These are phyloP conservation scores for Parasteatoda lunata DNA, from an alignment of 2,888 invertebrate genomes.

Conservation along the genomic window DNA sequence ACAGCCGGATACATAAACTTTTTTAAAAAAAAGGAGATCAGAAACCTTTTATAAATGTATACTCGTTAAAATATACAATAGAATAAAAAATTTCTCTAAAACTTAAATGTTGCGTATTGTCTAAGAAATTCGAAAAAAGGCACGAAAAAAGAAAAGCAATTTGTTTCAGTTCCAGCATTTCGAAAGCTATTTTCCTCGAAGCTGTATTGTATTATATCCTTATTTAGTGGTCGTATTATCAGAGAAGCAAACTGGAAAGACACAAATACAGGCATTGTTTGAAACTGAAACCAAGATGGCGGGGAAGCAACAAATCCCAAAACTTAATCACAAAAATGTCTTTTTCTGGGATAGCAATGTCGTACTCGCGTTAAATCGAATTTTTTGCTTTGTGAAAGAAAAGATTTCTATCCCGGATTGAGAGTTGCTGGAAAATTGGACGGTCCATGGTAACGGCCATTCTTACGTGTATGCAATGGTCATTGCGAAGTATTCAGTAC, in stretches of 20 bases:
- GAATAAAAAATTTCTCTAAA: no score
- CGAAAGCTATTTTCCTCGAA: neutral
- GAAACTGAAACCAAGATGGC: neutral
- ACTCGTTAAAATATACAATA: no score
- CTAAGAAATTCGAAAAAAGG: no score
- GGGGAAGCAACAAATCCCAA: neutral
- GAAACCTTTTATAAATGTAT: no score
- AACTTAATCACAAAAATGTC: conserved; percentile 63
- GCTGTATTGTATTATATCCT: conserved; percentile 1
- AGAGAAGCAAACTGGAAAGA: neutral
- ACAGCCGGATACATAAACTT: no score
- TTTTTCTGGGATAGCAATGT: conserved; percentile 39
- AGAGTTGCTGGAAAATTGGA: conserved; percentile 53
- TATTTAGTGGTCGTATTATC: neutral
- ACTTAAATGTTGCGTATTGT: no score
- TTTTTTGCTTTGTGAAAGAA: neutral
- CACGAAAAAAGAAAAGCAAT: no score
- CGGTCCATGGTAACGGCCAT: conserved; percentile 41
- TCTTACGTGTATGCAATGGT: conserved; percentile 43
- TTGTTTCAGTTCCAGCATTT: neutral
- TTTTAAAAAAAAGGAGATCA: no score
- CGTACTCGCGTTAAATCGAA: conserved; percentile 47
- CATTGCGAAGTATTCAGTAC: conserved; percentile 39
- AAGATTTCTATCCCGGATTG: neutral
- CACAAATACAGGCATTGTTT: neutral